Base-by-base conservation (phyloP, 2,888 invertebrate genomes). In the Leuctra nigra region DNA sequence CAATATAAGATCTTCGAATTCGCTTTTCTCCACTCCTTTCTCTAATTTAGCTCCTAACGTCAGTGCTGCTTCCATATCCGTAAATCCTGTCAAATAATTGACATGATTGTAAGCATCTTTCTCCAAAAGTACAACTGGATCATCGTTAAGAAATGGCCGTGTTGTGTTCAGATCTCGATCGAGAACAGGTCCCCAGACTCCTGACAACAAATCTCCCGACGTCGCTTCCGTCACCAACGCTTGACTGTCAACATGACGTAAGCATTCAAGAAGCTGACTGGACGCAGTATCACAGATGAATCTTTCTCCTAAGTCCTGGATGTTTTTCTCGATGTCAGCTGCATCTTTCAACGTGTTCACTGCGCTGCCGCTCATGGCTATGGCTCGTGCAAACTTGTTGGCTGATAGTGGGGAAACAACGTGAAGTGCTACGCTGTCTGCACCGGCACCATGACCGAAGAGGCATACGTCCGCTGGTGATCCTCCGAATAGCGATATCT, bases 391-490 rank as follows among this genome's bases (percentile, higher is more conserved):
- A 64, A 90, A 91, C 46, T 84, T 76, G 22, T 82, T 83, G 38
- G 59, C 63, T 36, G 74, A 73, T 44, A 68, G 57, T 0, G 73
- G 72, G 41, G 74, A 74, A 25, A 86, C 74, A 68, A 89, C 74
- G 69, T 91, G 91, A 1, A 91, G 72, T 0, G 86, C 87, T 3
- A 87, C 84, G 67, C 90, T 89, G 2, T 85, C 78, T 1, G 86
- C 87, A 0, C 91, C 91, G 0, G 88, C 80, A 38, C 87, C 87
- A 66, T 90, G 89, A 0, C 91, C 91, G 72, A 86, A 85, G 52
- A 90, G 75, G 56, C 85, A 84, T 11, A 91, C 81, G 61, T 87
- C 86, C 23, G 82, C 79, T 0, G 84, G 79, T 62, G 88, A 82
- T 0, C 91, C 91, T 2, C 85, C 86, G 65, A 91, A 91, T 38